Evolutionary conservation across 2,113 vertebrate species (phyloP).

Genomic region (Nymphicus hollandicus): DNA sequence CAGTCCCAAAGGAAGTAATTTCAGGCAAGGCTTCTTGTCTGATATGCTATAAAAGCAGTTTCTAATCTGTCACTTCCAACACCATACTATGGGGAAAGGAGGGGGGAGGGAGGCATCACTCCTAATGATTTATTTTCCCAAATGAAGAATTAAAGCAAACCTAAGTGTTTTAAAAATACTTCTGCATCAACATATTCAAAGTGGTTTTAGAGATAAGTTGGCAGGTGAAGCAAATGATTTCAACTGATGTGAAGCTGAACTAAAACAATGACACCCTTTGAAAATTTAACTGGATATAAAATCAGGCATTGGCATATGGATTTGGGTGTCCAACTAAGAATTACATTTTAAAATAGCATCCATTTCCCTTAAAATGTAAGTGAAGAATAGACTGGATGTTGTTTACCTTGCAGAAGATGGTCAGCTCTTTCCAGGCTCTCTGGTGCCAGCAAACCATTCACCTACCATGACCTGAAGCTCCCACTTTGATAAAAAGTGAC

Average conservation of each 20-base stretch:
- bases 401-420: neutral
- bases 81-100: neutral
- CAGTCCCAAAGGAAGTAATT: constrained; percentile 36
- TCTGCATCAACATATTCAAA: neutral
- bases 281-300: neutral
- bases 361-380: neutral
- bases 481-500: neutral
- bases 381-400: neutral
- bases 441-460: neutral
- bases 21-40: constrained; percentile 37
- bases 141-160: neutral
- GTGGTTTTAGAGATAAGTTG: neutral
- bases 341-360: neutral
- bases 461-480: neutral
- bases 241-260: neutral
- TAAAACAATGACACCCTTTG: neutral
- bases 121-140: constrained; percentile 1
- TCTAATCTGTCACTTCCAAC: constrained; percentile 24
- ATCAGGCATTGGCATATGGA: neutral
- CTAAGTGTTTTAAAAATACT: neutral
- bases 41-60: constrained; percentile 35
- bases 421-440: neutral
- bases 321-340: neutral
- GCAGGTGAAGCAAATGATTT: neutral
- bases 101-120: neutral